These are phyloP conservation scores for Pachliopta kotzebuea DNA, from an alignment of 2,888 invertebrate genomes.

Conservation along the genomic window DNA sequence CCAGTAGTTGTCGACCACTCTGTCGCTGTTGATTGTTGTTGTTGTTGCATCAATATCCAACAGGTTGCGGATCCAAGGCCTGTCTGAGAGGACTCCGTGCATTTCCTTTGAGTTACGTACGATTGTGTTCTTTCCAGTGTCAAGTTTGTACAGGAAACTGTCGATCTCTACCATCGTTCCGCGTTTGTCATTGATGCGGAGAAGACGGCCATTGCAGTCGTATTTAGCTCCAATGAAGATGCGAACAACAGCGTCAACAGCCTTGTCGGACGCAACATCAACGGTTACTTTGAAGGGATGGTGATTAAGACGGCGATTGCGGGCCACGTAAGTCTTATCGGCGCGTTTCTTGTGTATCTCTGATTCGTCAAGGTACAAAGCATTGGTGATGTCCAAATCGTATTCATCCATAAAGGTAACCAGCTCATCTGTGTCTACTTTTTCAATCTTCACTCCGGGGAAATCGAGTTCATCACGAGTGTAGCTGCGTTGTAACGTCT, in stretches of 20 bases:
- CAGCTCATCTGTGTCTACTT: constrained; percentile 82
- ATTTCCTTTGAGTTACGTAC: constrained; percentile 85
- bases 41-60: constrained; percentile 41
- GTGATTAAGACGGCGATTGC: constrained; percentile 83
- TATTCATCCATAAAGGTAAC: constrained; percentile 86
- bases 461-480: constrained; percentile 80
- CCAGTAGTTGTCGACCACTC: constrained; percentile 77
- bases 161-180: constrained; percentile 71
- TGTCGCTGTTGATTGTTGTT: constrained; percentile 65
- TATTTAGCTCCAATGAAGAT: constrained; percentile 86
- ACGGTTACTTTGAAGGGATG: constrained; percentile 82
- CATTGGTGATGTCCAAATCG: constrained; percentile 84
- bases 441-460: constrained; percentile 83
- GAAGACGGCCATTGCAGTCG: constrained; percentile 81
- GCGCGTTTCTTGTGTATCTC: constrained; percentile 74
- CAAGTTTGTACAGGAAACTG: constrained; percentile 81
- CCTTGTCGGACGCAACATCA: constrained; percentile 78
- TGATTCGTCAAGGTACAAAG: constrained; percentile 70
- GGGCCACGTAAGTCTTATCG: constrained; percentile 74
- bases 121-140: constrained; percentile 84
- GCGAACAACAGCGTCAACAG: constrained; percentile 82
- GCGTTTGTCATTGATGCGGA: constrained; percentile 72
- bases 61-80: constrained; percentile 63
- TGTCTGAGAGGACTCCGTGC: constrained; percentile 82
- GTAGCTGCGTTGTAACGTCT: constrained; percentile 80